A percentile compares a stretch with the other conserved stretches of the same genome.
Conservation (phyloP, 2,113 vertebrate genomes). For the Stigmatopora argus region DNA sequence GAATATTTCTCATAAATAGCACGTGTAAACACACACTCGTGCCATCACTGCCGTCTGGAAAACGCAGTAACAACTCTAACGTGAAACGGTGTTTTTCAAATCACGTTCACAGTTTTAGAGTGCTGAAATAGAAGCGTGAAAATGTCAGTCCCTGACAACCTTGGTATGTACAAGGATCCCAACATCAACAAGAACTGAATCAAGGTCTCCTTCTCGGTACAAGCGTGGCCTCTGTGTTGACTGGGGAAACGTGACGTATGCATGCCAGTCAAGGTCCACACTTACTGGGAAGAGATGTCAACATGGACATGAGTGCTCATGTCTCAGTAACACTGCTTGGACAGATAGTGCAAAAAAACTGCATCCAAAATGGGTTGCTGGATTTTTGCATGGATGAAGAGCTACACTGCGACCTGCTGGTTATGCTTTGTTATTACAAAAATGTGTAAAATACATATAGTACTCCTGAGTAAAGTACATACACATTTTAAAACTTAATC, state of each 20-base stretch:
- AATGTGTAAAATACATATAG: not conserved
- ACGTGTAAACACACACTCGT: not conserved
- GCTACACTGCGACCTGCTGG: constrained; percentile 36
- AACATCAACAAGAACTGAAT: not conserved
- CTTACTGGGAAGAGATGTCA: not conserved
- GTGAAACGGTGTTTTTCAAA: not conserved
- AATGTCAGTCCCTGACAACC: not conserved
- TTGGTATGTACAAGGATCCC: not conserved
- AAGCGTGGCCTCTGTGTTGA: not conserved
- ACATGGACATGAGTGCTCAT: not conserved
- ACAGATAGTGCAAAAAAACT: not conserved
- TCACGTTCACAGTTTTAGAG: not conserved
- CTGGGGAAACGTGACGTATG: not conserved
- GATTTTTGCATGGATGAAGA: not conserved
- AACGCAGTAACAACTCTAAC: not conserved
- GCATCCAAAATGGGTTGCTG: not conserved
- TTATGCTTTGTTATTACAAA: not conserved
- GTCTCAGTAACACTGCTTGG: no score
- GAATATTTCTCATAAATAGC: no score
- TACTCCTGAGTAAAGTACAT: not conserved
- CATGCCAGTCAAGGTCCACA: not conserved
- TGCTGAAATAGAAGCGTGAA: not conserved
- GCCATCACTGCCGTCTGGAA: not conserved
- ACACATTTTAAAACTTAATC: no score
- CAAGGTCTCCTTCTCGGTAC: not conserved